Evolutionary conservation across 2,888 invertebrate species (phyloP), one percentile per base, ranked within the genome.

Genomic region (Mesochorus sp.): DNA sequence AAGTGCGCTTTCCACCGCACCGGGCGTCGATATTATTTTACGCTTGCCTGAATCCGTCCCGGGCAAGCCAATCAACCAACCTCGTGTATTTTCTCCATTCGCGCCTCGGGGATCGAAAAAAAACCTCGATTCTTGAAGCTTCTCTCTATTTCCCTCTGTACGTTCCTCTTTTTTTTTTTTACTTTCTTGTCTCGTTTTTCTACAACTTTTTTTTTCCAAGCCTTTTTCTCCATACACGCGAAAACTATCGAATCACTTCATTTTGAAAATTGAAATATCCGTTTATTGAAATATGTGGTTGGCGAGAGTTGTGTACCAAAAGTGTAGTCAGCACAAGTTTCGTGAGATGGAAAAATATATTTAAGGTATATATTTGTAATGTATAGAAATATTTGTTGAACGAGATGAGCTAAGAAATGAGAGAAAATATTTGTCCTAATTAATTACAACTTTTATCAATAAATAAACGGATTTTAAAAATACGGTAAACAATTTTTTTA

Each of bases 21-120:
- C n/a, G 26, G 47, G 53, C 53, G 47, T 47, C 74, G 82, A 84
- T 84, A 84, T 82, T 85, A 82, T 85, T 82, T 80, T 72, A 79
- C 78, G 81, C 77, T 67, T 68, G 73, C 55, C 57, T 66, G 79
- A 78, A 82, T 81, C 81, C 82, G 78, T 66, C 76, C 21, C 62
- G 42, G 42, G 31, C 64, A 77, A 55, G 79, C 81, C 81, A 84
- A 84, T 82, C 81, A 79, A 72, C 66, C 72, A 24, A 62, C 59
- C 51, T 59, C 51, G 42, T 12, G 59, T 68, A 51, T 70, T 71
- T 75, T 44, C 62, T 34, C 21, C 53, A 66, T 64, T 39, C 51
- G 34, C 51, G 77, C 80, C 77, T 67, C 74, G 71, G 74, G 77
- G 55, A 62, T 61, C 66, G 55, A 59, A 44, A 66, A n/a, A n/a